Evolutionary conservation across 2,888 invertebrate species (phyloP).

Genomic region (Limnephilus rhombicus): DNA sequence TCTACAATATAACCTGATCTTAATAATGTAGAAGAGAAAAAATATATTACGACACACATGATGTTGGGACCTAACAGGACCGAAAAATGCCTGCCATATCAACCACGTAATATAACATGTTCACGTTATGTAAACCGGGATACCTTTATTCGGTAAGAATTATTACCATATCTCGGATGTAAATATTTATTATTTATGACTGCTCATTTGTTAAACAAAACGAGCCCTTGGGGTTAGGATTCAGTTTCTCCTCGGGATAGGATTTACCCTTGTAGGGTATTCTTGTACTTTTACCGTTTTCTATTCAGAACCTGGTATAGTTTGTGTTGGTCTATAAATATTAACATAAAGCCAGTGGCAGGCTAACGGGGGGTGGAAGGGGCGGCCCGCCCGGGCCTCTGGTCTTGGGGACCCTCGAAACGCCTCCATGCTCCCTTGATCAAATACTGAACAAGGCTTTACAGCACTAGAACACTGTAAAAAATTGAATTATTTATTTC

Average conservation of each 20-base stretch:
- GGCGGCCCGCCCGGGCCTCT: no score
- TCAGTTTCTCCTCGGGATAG: background rate
- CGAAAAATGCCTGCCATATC: background rate
- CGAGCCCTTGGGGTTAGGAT: background rate
- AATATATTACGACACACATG: background rate
- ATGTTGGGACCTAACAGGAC: background rate
- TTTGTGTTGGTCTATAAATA: background rate
- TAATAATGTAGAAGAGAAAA: background rate
- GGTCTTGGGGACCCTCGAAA: no score
- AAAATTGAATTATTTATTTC: no score
- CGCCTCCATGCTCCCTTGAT: no score
- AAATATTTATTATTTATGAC: background rate
- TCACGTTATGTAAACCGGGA: background rate
- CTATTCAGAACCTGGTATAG: background rate
- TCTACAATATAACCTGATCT: background rate
- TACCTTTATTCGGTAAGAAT: background rate
- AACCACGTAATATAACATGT: background rate
- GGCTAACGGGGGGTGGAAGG: no score
- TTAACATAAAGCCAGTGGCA: background rate
- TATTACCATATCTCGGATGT: background rate
- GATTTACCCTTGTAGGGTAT: background rate
- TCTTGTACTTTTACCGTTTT: background rate
- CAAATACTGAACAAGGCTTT: no score
- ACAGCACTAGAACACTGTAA: no score
- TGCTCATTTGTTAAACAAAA: background rate